phyloP scores from a whole-genome alignment of 2,797 vertebrate species.

The Anguilla marmorata region DNA sequence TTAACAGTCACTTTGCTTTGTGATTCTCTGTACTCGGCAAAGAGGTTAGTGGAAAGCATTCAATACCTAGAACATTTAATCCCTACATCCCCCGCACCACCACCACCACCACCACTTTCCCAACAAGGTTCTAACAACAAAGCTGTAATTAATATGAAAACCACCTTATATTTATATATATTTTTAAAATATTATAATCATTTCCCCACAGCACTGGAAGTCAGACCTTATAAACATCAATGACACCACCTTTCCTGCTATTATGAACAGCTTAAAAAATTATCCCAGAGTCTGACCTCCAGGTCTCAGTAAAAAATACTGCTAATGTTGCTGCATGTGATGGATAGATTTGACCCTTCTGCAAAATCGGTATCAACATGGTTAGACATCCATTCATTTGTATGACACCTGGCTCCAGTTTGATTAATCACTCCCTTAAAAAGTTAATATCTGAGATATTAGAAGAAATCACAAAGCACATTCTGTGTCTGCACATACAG shows the following conservation, averaged over 20 bases:
- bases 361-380: constrained; percentile 5
- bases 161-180: background rate
- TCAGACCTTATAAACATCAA: constrained; percentile 4
- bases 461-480: background rate
- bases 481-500: background rate
- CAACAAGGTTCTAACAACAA: background rate
- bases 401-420: constrained; percentile 2
- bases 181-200: background rate
- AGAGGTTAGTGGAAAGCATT: background rate
- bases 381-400: constrained; percentile 8
- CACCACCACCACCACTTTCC: too few species aligned
- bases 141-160: background rate
- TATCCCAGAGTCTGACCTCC: background rate
- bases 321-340: background rate
- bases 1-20: background rate
- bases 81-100: too few species aligned
- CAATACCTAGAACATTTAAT: background rate
- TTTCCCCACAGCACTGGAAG: background rate
- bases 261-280: background rate
- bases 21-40: background rate
- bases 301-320: background rate
- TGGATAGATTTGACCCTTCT: background rate
- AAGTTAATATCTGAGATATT: background rate
- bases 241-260: background rate
- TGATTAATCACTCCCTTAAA: constrained; percentile 27